These are phyloP conservation scores for Myotis lucifugus DNA, from an alignment of 2,113 vertebrate genomes.

Conservation along the genomic window DNA sequence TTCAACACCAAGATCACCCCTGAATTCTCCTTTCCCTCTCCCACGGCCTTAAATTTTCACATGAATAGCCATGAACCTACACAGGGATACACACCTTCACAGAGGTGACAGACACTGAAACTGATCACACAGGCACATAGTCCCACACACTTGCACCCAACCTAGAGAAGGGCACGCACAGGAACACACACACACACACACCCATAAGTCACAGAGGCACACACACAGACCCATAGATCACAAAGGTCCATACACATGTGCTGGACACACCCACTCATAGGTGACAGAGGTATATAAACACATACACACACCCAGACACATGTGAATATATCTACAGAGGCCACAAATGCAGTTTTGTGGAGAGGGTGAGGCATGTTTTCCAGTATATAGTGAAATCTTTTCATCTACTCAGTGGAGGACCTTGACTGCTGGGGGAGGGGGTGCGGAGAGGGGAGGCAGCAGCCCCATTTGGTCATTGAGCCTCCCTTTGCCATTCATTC, in stretches of 20 bases:
- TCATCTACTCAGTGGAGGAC: not conserved
- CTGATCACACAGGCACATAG: not conserved
- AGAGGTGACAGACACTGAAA: not conserved
- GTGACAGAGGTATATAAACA: not conserved
- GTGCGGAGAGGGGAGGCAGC: too few relatives aligned
- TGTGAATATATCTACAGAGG: not conserved
- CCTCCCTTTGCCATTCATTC: not conserved
- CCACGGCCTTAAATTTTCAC: not conserved
- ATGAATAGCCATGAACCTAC: not conserved
- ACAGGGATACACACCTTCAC: accelerated
- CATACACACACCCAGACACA: not conserved
- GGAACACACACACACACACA: not conserved
- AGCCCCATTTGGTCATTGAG: not conserved
- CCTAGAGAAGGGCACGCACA: not conserved
- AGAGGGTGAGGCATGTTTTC: not conserved
- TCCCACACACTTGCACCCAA: not conserved
- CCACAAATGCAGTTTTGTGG: not conserved
- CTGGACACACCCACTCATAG: not conserved
- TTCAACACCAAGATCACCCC: not conserved
- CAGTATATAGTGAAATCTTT: not conserved
- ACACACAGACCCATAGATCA: not conserved
- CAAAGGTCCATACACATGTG: not conserved
- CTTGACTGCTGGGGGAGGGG: not conserved
- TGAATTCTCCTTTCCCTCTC: not conserved
- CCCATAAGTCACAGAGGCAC: not conserved